Percentiles rank a stretch among this genome's conserved stretches.
Conservation (phyloP, 2,113 vertebrate genomes). For the Mustela lutreola region DNA sequence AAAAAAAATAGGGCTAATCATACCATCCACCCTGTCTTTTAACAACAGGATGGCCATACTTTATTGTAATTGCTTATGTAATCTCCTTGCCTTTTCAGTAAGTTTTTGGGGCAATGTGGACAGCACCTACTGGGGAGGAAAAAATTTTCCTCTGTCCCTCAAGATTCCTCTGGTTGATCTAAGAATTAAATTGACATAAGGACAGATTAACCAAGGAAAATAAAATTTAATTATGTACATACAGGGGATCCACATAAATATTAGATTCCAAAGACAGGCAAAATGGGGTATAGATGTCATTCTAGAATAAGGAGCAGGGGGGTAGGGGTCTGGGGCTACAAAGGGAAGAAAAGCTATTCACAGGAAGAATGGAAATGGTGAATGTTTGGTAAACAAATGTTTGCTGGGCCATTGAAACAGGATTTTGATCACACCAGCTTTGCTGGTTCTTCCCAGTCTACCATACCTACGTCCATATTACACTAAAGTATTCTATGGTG, state of each 20-base stretch:
- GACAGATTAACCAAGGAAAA: not conserved
- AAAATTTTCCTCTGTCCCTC: not conserved
- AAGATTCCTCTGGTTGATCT: not conserved
- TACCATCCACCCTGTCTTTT: not conserved
- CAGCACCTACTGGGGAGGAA: not conserved
- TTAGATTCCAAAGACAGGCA: not conserved
- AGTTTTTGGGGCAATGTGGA: not conserved
- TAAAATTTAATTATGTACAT: not conserved
- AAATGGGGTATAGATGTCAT: not conserved
- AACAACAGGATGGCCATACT: not conserved
- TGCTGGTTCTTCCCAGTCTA: not conserved
- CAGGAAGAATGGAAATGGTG: not conserved
- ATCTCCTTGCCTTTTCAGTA: not conserved
- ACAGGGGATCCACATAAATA: not conserved
- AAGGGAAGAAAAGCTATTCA: not conserved
- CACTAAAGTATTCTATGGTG: not conserved
- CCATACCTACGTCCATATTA: not conserved
- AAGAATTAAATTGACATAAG: not conserved
- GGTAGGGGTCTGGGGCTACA: not conserved
- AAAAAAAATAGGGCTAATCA: not conserved
- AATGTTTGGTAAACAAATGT: not conserved
- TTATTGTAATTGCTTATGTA: not conserved
- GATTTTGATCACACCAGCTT: not conserved
- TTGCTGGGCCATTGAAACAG: not conserved
- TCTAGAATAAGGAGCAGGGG: not conserved